Base-by-base conservation (phyloP, 2,113 vertebrate species). In the Bungarus multicinctus region DNA sequence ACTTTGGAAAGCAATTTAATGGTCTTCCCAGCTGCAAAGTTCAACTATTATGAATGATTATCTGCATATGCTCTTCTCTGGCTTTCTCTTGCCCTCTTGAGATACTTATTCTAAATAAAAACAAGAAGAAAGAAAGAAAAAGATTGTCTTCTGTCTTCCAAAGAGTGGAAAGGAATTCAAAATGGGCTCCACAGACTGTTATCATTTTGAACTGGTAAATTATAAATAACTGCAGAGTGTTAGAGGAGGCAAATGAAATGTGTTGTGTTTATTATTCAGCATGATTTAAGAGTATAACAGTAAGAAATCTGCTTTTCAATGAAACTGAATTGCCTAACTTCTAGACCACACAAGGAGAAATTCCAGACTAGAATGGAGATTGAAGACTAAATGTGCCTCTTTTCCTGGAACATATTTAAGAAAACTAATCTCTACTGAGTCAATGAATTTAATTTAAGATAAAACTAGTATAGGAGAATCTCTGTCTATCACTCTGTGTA, bases 271-370 rank as follows among this genome's bases (percentile, higher is more conserved):
- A 53, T 91, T 86, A 92, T 94, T 92, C 89, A 96, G 91, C 85
- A 94, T 86, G 90, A 94, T 91, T 96, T 93, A 92, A 95, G 93
- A 90, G 86, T 93, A 91, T 92, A 96, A 96, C 94, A 95, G 95
- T 94, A 86, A 90, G 91, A 96, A 94, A 92, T 95, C 89, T 93
- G 91, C 92, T 81, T 96, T 81, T 92, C 90, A 57, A 93, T 94
- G 87, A 93, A 94, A 96, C 89, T 95, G 89, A 94, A 93, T 87
- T 96, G 54, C 58, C 92, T 0, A 0, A 74, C 58, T 94, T 94
- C 91, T 90, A 94, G 96, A 96, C 96, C 96, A 97, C 95, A 95
- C 95, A 96, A 91, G 94, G 55, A 91, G 60, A 93, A 7, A 90
- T 53, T 74, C 1, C 88, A 91, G 92, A 91, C 52, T 50, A 39